Conservation (phyloP, 1,140 invertebrate species). For the Limonius californicus region DNA sequence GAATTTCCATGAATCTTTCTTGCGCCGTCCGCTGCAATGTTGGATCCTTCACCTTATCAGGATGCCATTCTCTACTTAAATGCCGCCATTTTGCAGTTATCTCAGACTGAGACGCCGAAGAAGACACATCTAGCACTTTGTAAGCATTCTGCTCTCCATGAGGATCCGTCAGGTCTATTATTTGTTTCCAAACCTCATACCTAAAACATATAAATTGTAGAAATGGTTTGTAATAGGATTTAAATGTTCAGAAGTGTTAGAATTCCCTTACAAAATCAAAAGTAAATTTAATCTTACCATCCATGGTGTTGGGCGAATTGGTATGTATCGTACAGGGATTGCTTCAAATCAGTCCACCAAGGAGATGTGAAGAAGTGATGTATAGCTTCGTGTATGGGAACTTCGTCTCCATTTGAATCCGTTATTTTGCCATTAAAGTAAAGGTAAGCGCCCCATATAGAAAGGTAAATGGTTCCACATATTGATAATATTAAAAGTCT, state of each 20-base stretch:
- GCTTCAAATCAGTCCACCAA: constrained; percentile 69
- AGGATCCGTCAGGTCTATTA: constrained; percentile 82
- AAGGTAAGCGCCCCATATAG: constrained; percentile 72
- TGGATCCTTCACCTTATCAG: constrained; percentile 82
- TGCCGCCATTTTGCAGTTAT: constrained; percentile 77
- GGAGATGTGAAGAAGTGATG: constrained; percentile 89
- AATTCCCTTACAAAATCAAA: background rate
- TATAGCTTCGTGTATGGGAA: constrained; percentile 82
- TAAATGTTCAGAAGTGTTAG: background rate
- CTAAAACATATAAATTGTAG: constrained; percentile 26
- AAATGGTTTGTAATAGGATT: background rate
- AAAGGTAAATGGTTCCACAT: constrained; percentile 65
- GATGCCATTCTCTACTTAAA: constrained; percentile 85
- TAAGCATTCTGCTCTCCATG: constrained; percentile 87
- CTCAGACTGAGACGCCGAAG: constrained; percentile 76
- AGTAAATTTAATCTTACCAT: constrained; percentile 60
- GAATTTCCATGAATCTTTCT: constrained; percentile 88
- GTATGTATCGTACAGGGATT: constrained; percentile 65
- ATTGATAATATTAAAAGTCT: constrained; percentile 55
- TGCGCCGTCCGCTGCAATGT: constrained; percentile 64
- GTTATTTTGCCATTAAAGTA: constrained; percentile 88
- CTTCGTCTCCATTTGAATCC: constrained; percentile 81
- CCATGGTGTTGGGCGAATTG: constrained; percentile 73
- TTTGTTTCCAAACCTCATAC: constrained; percentile 77
- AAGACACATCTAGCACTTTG: constrained; percentile 72